Evolutionary conservation across 2,888 invertebrate species (phyloP).

Genomic region (Trichogramma evanescens): DNA sequence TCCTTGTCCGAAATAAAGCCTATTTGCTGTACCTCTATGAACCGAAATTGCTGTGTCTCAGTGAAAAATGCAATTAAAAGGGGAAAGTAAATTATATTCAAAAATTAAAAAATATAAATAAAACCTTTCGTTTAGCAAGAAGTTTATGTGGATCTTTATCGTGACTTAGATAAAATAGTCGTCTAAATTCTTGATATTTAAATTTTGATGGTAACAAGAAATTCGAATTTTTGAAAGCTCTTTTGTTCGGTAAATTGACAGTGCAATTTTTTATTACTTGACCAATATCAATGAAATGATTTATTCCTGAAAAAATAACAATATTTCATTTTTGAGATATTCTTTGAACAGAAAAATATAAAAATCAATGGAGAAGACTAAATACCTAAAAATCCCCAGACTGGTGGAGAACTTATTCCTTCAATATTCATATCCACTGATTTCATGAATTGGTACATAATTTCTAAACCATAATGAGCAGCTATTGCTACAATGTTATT

Average conservation of each 20-base stretch:
- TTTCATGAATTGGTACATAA: constrained; percentile 33
- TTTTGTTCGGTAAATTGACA: constrained; percentile 50
- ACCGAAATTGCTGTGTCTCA: no score
- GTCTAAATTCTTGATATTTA: constrained; percentile 51
- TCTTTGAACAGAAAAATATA: not conserved
- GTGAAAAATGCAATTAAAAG: no score
- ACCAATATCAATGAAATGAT: constrained; percentile 52
- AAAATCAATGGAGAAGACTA: no score
- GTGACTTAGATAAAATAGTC: constrained; percentile 51
- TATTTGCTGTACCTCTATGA: no score
- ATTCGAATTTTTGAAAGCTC: constrained; percentile 47
- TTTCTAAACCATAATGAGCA: constrained; percentile 53
- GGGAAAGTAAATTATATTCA: not conserved
- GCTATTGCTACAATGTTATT: constrained; percentile 55
- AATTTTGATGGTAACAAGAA: constrained; percentile 52
- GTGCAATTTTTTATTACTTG: constrained; percentile 53
- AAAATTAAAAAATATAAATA: not conserved
- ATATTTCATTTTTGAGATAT: not conserved
- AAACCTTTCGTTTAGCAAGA: constrained; percentile 46
- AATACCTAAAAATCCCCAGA: constrained; percentile 55
- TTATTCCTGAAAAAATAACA: constrained; percentile 42
- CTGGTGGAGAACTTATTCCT: constrained; percentile 55
- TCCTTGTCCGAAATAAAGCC: no score
- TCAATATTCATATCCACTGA: constrained; percentile 47
- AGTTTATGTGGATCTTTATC: constrained; percentile 46